Evolutionary conservation across 2,797 vertebrate species (phyloP).

Genomic region (Scolopax rusticola): DNA sequence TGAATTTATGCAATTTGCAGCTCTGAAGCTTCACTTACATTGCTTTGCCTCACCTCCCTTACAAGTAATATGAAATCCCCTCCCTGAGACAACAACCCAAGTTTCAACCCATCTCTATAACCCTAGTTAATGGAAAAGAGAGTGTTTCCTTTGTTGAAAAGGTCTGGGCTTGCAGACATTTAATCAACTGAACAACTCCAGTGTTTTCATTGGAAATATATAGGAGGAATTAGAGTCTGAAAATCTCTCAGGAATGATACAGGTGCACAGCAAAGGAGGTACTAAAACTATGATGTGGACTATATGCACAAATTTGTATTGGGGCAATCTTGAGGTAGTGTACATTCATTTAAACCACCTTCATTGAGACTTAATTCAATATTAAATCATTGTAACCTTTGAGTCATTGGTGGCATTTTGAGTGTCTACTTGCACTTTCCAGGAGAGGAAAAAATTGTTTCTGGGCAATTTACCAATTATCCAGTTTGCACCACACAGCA

Average conservation of each 20-base stretch:
- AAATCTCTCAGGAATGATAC: not conserved
- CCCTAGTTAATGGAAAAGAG: not conserved
- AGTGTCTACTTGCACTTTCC: not conserved
- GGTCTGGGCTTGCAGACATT: not conserved
- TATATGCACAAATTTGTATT: not conserved
- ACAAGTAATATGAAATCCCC: fast-evolving
- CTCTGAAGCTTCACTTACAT: not conserved
- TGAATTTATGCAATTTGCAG: not conserved
- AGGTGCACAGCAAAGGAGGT: not conserved
- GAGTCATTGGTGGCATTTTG: not conserved
- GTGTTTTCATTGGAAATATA: not conserved
- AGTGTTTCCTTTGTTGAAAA: not conserved
- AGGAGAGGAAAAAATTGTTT: not conserved
- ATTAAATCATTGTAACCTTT: not conserved
- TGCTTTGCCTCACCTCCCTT: not conserved
- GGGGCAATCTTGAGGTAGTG: not conserved
- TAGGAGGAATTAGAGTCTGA: not conserved
- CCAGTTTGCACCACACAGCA: not conserved
- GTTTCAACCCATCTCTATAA: not conserved
- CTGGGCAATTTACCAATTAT: not conserved
- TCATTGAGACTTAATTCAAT: not conserved
- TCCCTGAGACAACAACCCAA: not conserved
- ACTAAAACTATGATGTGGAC: not conserved
- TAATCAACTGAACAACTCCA: not conserved
- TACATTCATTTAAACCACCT: not conserved